Base-by-base conservation (phyloP, 2,888 invertebrate genomes). In the Dicyrtoma fusca region DNA sequence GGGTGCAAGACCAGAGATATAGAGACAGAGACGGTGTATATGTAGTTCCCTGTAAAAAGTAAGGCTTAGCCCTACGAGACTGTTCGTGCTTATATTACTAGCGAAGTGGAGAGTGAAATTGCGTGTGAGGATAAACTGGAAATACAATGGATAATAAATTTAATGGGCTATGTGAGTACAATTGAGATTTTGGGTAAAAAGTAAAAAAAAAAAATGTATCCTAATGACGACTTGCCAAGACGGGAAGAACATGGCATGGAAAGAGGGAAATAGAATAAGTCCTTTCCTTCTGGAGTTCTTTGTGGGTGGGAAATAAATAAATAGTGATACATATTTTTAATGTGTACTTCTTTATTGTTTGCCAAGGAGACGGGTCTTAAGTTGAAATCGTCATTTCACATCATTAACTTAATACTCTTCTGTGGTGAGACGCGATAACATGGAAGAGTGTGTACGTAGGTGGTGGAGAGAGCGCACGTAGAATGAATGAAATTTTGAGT, bases 321-420 rank as follows among this genome's bases (percentile, higher is more conserved):
- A 34, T 34, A 34, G 34, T 34, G 34, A 3, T 34, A 34, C 34
- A 34, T 34, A 34, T 34, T 34, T 34, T 34, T 34, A 34, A 34
- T 34, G 34, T 34, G 34, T 8, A 34, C 4, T 34, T 8, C 34
- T 34, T 34, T 34, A 34, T 34, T 34, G 34, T 34, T 34, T 34
- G 34, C 34, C 34, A 34, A 34, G 34, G 34, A 3, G 34, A n/a
- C 34, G 34, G 34, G 34, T 34, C 34, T 34, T 34, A 34, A 61
- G 61, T 42, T 42, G 42, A 34, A 34, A 61, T 19, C 17, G 14
- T 26, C 61, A 44, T 61, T 42, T 34, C 8, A 61, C 17, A 14
- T 61, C 26, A 61, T 61, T 61, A 61, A 61, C 17, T 61, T 61
- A 61, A 61, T 61, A 61, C 21, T 34, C n/a, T n/a, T n/a, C 61